Evolutionary conservation across 2,888 invertebrate genomes (phyloP), one percentile per base, ranked within the genome.

Genomic region (Aleiodes testaceus): DNA sequence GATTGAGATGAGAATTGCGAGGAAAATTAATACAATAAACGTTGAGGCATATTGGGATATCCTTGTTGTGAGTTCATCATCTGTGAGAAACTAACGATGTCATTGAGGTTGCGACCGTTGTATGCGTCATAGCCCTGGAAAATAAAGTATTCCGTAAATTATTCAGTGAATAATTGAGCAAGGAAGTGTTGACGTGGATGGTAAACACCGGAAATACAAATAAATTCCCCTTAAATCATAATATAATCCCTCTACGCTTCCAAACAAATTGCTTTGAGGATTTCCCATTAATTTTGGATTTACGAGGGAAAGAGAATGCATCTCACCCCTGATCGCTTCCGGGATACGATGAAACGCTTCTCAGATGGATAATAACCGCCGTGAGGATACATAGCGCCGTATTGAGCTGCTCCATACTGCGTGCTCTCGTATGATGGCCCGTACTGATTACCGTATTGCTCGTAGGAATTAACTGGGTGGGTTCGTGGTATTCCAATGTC

Each of bases 321-420:
- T 75, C 75, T 77, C 66, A 86, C 87, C 84, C 84, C 85, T 7
- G 83, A 79, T 30, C 86, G 81, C 74, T 85, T 87, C 66, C 82
- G 84, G n/a, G 84, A 73, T 1, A 85, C 79, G 79, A 86, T 81
- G 70, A 83, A 87, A 77, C 86, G 83, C 72, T 86, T 86, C 70
- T 86, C 85, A 2, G 83, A 81, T 2, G 79, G 75, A 69, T 84
- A 87, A 59, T 85, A 84, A 11, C 76, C 73, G 49, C 74, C 74
- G 36, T 77, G 76, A 3, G 81, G 79, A 70, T 85, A 85, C 4
- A 82, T 75, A 18, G 77, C 64, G 1, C 77, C 79, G 53, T 85
- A 85, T 44, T 83, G 85, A 14, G 82, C 76, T 1, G 75, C 65
- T 1, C 78, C 79, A n/a, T 82, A 83, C 52, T 80, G 81, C 6